Evolutionary conservation across 2,797 vertebrate species (phyloP), one percentile per base, ranked within the genome.

Genomic region (Orestias chungarensis): DNA sequence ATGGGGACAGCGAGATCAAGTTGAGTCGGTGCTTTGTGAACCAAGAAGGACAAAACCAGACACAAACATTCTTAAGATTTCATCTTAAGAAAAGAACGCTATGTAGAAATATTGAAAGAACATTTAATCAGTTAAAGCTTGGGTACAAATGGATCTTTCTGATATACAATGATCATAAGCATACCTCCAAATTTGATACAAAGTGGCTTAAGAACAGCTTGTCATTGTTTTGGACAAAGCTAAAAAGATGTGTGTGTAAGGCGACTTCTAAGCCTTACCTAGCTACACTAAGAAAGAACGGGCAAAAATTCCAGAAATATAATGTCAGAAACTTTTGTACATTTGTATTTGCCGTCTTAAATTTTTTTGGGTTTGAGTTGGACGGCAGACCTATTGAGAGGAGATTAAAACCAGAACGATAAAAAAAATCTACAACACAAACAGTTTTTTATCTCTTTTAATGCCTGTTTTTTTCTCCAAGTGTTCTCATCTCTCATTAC

Each of bases 401-500:
- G 42, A 42, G 38, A 5, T 8, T 4, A 59, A 59, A 59, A 10
- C 55, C 31, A 12, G 9, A 14, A 62, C 40, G 23, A 8, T 20
- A n/a, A 62, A 9, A 61, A 57, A 38, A 62, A 35, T 15, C 35
- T 33, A 31, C 33, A 38, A 59, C 20, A 15, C 47, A 49, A 47
- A 59, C 8, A 35, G 3, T 35, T 59, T 38, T 61, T n/a, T 35
- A 3, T 50, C 33, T 52, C 27, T 35, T 25, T 40, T 54, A 50
- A 25, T 38, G 47, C 52, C 0, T 11, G 0, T 49, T 14, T 62
- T 49, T 76, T 52, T 70, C 46, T 44, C 69, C 71, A 42, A 38
- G 64, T 68, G 31, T 35, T 54, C 20, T 68, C 4, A 50, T 83
- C 64, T 62, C 29, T 84, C 84, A 64, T 74, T 43, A 49, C 52